Evolutionary conservation across 1,140 invertebrate genomes (phyloP).

Genomic region (Idris sp.): DNA sequence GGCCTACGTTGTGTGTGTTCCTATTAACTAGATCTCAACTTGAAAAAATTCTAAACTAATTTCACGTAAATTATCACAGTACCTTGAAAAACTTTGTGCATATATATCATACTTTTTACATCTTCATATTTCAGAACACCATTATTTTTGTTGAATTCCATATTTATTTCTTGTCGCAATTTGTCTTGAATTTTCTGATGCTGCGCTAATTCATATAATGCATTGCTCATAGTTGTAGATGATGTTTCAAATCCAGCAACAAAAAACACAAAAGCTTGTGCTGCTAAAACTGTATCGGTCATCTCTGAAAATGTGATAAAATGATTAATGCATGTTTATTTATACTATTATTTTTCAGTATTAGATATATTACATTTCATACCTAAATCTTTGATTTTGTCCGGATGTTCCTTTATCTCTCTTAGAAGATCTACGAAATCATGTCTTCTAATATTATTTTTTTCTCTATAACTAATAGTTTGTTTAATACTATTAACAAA

Average conservation of each 20-base stretch:
- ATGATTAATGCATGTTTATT: too few relatives aligned
- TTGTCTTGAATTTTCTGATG: conserved; percentile 80
- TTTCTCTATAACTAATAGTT: conserved; percentile 75
- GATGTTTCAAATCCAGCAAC: conserved; percentile 81
- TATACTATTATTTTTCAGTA: too few relatives aligned
- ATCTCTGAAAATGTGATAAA: too few relatives aligned
- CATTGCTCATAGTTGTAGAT: conserved; percentile 75
- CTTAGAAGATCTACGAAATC: conserved; percentile 80
- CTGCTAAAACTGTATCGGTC: conserved; percentile 60
- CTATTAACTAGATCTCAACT: too few relatives aligned
- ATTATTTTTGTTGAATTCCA: conserved; percentile 49
- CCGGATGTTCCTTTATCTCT: conserved; percentile 76
- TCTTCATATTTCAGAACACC: conserved; percentile 57
- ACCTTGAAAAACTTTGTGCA: conserved; percentile 65
- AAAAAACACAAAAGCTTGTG: conserved; percentile 76
- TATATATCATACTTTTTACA: conserved; percentile 60
- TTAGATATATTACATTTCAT: conserved; percentile 6
- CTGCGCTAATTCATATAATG: conserved; percentile 73
- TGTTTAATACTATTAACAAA: conserved; percentile 74
- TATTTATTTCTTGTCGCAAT: conserved; percentile 76
- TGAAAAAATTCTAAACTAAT: too few relatives aligned
- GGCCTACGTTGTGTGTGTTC: too few relatives aligned
- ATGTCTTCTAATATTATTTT: conserved; percentile 74
- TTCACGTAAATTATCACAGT: too few relatives aligned
- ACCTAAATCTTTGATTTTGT: conserved; percentile 45